Evolutionary conservation across 1,140 invertebrate species (phyloP), one percentile per base, ranked within the genome.

Genomic region (Cyclina sinensis): DNA sequence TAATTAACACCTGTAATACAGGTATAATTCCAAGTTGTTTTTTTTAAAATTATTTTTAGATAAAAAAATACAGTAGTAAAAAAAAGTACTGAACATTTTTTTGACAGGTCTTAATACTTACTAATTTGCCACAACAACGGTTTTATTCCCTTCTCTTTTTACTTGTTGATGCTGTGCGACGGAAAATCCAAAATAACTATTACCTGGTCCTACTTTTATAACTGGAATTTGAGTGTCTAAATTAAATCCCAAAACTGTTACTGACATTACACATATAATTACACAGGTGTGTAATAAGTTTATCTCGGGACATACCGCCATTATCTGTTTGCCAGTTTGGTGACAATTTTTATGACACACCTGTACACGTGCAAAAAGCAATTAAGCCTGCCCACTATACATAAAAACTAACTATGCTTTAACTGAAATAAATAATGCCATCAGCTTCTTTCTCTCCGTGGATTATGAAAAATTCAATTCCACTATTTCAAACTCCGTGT

Each of bases 161-260:
- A 86, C 4, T 46, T 86, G 27, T 32, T 95, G 94, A 89, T 98
- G 98, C 95, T 98, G 97, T 68, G 98, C 98, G 21, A 98, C 97
- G 48, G 98, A 98, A 96, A 97, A 98, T 95, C 98, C 98, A 95
- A 98, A 99, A 96, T 98, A 98, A 62, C 97, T 97, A 51, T 96
- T 97, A 35, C 94, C 90, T 21, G 92, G 91, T 90, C 98, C 98
- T 80, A 96, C 95, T 96, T 98, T 98, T 92, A 98, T 97, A 93
- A 98, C 96, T 93, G 98, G 98, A 95, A 98, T 97, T 94, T 97
- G 96, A 73, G 97, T 96, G 95, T 98, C 98, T 92, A 98, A 96
- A 96, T 98, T 99, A 95, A 98, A 98, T 73, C 89, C 92, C 82
- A 54, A 59, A 86, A 91, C 83, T 84, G 59, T 24, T 21, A 39